Conservation (phyloP, 2,113 vertebrate genomes). For the Limnothrissa miodon region DNA sequence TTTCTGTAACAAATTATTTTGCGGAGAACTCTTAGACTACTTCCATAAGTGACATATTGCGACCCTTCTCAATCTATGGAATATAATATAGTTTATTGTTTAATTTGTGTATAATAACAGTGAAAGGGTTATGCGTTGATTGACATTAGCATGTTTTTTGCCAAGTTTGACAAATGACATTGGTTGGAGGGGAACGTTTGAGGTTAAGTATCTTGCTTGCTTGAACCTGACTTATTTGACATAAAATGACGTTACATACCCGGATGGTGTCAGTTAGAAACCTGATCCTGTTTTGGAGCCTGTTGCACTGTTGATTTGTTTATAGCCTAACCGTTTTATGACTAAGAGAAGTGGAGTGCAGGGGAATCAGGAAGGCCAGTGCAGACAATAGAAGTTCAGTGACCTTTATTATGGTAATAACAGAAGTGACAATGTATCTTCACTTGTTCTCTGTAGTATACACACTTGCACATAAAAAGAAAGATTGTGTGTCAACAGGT, state of each 20-base stretch:
- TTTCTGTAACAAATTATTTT: constrained; percentile 38
- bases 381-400: not conserved
- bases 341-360: not conserved
- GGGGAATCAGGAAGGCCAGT: not conserved
- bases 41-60: constrained; percentile 47
- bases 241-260: not conserved
- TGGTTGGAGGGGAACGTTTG: not conserved
- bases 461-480: not conserved
- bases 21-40: constrained; percentile 46
- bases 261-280: constrained; percentile 15
- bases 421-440: not conserved
- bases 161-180: not conserved
- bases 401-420: constrained; percentile 4
- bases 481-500: not conserved
- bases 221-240: constrained; percentile 1
- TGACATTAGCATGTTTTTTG: not conserved
- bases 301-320: constrained; percentile 32
- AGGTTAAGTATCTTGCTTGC: not conserved
- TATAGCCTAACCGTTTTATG: constrained; percentile 33
- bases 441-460: not conserved
- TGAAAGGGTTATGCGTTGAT: not conserved
- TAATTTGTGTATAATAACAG: not conserved
- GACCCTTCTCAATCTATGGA: not conserved
- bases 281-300: not conserved
- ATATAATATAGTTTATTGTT: not conserved